Percentiles rank a stretch among this genome's conserved stretches.
Conservation (phyloP, 2,888 invertebrate genomes). For the Macrophya alboannulata region DNA sequence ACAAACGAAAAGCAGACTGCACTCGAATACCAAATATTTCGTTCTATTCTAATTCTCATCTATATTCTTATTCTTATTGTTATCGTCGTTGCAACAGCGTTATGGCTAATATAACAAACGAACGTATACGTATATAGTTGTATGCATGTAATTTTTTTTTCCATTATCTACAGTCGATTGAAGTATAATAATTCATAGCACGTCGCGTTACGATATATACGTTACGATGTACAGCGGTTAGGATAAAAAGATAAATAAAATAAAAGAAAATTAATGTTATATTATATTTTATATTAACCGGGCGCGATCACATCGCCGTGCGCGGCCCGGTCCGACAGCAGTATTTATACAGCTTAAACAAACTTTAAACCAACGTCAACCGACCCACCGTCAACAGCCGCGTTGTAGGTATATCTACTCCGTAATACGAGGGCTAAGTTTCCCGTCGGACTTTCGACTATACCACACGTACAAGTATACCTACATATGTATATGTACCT, state of each 20-base stretch:
- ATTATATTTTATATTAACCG: constrained; percentile 19
- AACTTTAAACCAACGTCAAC: constrained; percentile 29
- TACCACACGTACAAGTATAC: neutral
- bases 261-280: neutral
- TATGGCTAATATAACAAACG: too few relatives aligned
- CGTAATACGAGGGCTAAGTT: neutral
- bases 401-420: constrained; percentile 22
- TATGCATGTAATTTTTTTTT: constrained; percentile 33
- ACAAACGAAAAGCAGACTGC: neutral
- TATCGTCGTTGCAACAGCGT: neutral
- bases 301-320: neutral
- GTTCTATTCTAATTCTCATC: too few relatives aligned
- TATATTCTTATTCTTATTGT: neutral
- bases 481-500: neutral
- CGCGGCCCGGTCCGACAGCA: neutral
- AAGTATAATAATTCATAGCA: constrained; percentile 10
- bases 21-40: neutral
- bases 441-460: constrained; percentile 12
- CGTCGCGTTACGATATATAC: neutral
- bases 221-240: neutral
- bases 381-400: constrained; percentile 17
- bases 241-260: too few relatives aligned
- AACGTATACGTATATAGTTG: neutral
- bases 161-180: neutral
- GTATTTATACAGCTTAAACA: constrained; percentile 48